Evolutionary conservation across 1,140 invertebrate genomes (phyloP), one percentile per base, ranked within the genome.

Genomic region (Ladona fulva): DNA sequence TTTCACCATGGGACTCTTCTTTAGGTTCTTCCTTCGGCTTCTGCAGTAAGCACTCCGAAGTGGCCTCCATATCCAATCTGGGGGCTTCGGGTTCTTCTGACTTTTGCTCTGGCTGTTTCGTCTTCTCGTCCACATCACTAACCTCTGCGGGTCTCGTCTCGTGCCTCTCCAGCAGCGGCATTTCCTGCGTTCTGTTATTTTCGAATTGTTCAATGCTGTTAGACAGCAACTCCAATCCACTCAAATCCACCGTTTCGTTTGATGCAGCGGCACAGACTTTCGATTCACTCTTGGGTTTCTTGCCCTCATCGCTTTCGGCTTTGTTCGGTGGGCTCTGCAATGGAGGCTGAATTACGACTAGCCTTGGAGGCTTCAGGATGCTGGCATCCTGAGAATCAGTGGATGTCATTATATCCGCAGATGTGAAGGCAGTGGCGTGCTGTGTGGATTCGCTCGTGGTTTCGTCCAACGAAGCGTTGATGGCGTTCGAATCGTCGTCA

Each of bases 181-280:
- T 76, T 74, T 42, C 42, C 78, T 25, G 29, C 73, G 66, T 77
- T 78, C 81, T 42, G 76, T 80, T 6, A 78, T 81, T 86, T 82
- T 92, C 91, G 79, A 92, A 89, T 79, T 92, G 90, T 79, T 91
- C 91, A 77, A 94, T 94, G 81, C 92, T 94, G 81, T 93, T 94
- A 0, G 93, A 94, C 8, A 95, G 83, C 19, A 95, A 83, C 85
- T 95, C 92, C 59, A 95, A 83, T 0, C 94, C 94, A 81, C 92
- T 94, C 0, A 94, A 84, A 83, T 94, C 93, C 0, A 90, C 89
- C 78, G 66, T 74, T 77, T 79, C 44, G 79, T 83, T 74, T 79
- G 77, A 37, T 79, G 79, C 79, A 82, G 82, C 24, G 76, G 42
- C 22, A 42, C 78, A 24, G 19, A 79, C 78, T 24, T 79, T 59